Evolutionary conservation across 1,140 invertebrate species (phyloP).

Genomic region (Nomia melanderi): DNA sequence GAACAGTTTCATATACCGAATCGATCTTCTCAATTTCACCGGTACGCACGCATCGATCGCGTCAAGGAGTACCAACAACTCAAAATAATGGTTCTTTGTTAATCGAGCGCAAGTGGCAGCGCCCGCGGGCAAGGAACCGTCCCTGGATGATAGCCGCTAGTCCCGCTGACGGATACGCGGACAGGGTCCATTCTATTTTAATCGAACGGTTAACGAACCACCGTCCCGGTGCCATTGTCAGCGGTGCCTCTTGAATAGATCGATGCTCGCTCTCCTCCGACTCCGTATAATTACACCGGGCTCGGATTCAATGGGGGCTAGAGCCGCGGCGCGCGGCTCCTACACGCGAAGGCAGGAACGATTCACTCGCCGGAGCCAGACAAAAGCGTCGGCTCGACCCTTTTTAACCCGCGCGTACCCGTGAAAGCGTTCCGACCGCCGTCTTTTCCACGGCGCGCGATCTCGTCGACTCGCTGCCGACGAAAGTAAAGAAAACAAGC

Average conservation of each 20-base stretch:
- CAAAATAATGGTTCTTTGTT: slow-evolving; percentile 37
- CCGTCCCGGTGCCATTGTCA: slow-evolving; percentile 57
- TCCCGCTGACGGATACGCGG: slow-evolving; percentile 31
- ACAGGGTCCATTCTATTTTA: slow-evolving; percentile 59
- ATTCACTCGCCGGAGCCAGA: slow-evolving; percentile 36
- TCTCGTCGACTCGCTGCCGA: slow-evolving; percentile 32
- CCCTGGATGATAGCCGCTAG: slow-evolving; percentile 28
- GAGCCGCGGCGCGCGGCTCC: slow-evolving; percentile 11
- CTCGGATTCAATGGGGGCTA: slow-evolving; percentile 54
- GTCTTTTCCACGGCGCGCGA: background rate
- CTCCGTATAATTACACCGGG: slow-evolving; percentile 62
- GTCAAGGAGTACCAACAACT: slow-evolving; percentile 5
- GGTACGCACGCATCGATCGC: background rate
- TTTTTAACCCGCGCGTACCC: slow-evolving; percentile 52
- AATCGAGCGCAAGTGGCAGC: slow-evolving; percentile 26
- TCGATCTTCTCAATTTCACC: background rate
- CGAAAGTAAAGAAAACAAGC: slow-evolving; percentile 41
- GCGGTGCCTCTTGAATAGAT: slow-evolving; percentile 48
- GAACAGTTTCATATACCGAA: background rate
- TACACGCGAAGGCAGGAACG: slow-evolving; percentile 28
- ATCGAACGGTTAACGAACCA: slow-evolving; percentile 68
- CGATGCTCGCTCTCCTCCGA: slow-evolving; percentile 54
- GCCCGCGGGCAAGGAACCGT: slow-evolving; percentile 15
- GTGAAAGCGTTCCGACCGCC: slow-evolving; percentile 40
- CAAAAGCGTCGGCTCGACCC: slow-evolving; percentile 60